A percentile compares a stretch with the other conserved stretches of the same genome.
Conservation (phyloP, 2,797 vertebrate species). For the Buceros bicornis region DNA sequence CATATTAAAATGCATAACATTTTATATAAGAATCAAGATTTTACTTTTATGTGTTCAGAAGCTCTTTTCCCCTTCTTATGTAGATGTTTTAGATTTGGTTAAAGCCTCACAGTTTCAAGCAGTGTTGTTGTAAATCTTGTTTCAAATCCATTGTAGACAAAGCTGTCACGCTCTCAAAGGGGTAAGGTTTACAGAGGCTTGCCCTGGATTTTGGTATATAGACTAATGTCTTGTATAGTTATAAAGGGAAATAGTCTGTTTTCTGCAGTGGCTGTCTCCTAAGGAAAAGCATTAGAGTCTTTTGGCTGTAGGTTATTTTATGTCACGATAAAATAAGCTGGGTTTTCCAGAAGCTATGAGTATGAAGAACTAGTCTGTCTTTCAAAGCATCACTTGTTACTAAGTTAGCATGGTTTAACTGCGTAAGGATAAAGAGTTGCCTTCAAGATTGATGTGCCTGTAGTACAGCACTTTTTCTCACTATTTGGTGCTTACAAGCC, state of each 20-base stretch:
- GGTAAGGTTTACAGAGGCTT: conserved; percentile 37
- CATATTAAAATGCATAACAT: conserved; percentile 78
- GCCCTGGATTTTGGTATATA: conserved; percentile 41
- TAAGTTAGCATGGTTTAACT: background rate
- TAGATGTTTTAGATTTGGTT: conserved; percentile 72
- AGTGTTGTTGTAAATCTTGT: conserved; percentile 60
- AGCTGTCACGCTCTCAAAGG: conserved; percentile 42
- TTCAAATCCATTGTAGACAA: conserved; percentile 66
- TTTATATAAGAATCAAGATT: conserved; percentile 77
- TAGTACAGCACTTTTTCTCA: background rate
- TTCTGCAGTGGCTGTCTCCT: conserved; percentile 21
- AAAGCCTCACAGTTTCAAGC: conserved; percentile 59
- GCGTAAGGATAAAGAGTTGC: background rate
- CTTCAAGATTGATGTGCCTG: background rate
- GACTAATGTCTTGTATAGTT: background rate
- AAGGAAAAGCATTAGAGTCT: conserved; percentile 1
- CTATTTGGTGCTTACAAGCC: background rate
- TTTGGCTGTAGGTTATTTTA: conserved; percentile 32
- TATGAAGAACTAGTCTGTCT: conserved; percentile 13
- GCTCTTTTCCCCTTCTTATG: conserved; percentile 52
- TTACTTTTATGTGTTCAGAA: conserved; percentile 74
- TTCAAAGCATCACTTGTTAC: background rate
- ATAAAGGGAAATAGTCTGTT: conserved; percentile 21
- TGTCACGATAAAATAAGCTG: conserved; percentile 29
- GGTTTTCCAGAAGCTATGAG: conserved; percentile 28